These are phyloP conservation scores for Leptodactylus fuscus DNA, from an alignment of 2,113 vertebrate genomes.

Conservation along the genomic window DNA sequence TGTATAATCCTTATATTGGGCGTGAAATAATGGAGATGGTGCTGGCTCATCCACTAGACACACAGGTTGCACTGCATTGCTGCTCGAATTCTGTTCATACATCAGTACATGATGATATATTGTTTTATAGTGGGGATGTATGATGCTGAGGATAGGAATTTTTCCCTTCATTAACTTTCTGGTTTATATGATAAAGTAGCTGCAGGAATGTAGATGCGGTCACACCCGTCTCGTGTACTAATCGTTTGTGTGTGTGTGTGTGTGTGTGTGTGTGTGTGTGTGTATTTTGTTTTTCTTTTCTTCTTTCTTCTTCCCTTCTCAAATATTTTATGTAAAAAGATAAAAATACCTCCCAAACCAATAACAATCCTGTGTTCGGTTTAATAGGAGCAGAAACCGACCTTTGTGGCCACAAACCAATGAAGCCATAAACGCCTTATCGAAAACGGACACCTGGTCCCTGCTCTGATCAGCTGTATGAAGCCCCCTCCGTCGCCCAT, in stretches of 20 bases:
- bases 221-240: constrained; percentile 4
- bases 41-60: background rate
- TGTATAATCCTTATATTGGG: background rate
- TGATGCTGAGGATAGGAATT: constrained; percentile 29
- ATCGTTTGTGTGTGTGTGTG: background rate
- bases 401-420: too few relatives aligned
- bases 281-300: too few relatives aligned
- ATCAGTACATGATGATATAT: background rate
- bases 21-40: background rate
- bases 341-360: too few relatives aligned
- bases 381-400: too few relatives aligned
- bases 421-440: too few relatives aligned
- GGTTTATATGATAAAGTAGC: background rate
- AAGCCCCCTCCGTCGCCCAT: too few relatives aligned
- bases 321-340: too few relatives aligned
- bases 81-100: background rate
- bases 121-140: background rate
- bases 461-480: too few relatives aligned
- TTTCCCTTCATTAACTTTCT: background rate
- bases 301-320: too few relatives aligned
- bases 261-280: too few relatives aligned
- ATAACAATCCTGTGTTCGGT: too few relatives aligned
- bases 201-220: constrained; percentile 13
- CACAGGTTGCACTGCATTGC: constrained; percentile 22
- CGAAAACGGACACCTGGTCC: too few relatives aligned